Evolutionary conservation across 2,888 invertebrate species (phyloP).

Genomic region (Linnaemya vulpina): DNA sequence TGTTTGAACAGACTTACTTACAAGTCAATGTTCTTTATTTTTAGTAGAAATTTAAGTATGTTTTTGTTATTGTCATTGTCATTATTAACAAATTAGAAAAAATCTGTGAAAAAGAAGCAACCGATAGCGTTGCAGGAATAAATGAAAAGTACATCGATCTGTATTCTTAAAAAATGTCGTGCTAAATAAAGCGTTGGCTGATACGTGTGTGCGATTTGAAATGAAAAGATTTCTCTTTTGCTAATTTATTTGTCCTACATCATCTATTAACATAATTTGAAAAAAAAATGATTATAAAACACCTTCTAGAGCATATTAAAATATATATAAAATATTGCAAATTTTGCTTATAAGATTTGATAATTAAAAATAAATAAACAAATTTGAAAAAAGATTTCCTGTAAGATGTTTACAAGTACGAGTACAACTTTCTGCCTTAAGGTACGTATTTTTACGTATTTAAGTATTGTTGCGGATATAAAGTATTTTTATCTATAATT

Average conservation of each 20-base stretch:
- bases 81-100: constrained; percentile 38
- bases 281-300: background rate
- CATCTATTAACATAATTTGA: background rate
- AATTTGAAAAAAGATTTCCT: background rate
- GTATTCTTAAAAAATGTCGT: constrained; percentile 31
- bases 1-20: constrained; percentile 4
- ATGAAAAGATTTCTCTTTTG: constrained; percentile 37
- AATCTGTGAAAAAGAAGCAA: background rate
- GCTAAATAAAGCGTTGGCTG: constrained; percentile 1
- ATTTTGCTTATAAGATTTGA: background rate
- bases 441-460: constrained; percentile 4
- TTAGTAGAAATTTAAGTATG: background rate
- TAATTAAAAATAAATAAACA: background rate
- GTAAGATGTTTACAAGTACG: too few relatives aligned
- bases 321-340: background rate
- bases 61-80: constrained; percentile 1
- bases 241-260: constrained; percentile 5
- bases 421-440: background rate
- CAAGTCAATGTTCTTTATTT: constrained; percentile 57
- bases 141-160: background rate
- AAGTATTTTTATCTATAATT: too few relatives aligned
- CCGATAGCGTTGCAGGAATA: background rate
- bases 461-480: too few relatives aligned
- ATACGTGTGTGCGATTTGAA: background rate
- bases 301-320: background rate